Conservation (phyloP, 1,140 invertebrate genomes). For the Centruroides sculpturatus region DNA sequence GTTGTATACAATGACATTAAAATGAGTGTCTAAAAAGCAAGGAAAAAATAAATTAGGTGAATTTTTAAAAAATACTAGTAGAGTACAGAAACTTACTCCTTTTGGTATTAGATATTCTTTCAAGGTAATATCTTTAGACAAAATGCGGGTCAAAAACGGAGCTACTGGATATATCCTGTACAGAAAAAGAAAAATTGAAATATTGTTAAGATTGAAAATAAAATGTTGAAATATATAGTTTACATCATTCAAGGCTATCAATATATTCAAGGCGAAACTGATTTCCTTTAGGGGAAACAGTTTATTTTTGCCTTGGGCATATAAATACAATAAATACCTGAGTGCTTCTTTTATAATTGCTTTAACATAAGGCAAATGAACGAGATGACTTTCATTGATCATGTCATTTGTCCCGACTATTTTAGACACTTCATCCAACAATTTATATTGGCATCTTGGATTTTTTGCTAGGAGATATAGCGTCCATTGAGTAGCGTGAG, state of each 20-base stretch:
- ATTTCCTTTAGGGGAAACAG: too few species aligned
- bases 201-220: too few species aligned
- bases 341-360: slow-evolving; percentile 62
- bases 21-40: slow-evolving; percentile 53
- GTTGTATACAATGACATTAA: slow-evolving; percentile 67
- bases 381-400: slow-evolving; percentile 11
- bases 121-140: slow-evolving; percentile 39
- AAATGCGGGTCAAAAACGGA: slow-evolving; percentile 60
- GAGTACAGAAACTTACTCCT: too few species aligned
- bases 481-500: slow-evolving; percentile 65
- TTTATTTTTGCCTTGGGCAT: too few species aligned
- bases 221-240: too few species aligned
- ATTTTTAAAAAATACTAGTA: too few species aligned
- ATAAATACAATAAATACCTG: slow-evolving; percentile 15
- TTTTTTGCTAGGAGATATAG: slow-evolving; percentile 54
- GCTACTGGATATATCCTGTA: slow-evolving; percentile 58
- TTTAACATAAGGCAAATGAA: slow-evolving; percentile 38
- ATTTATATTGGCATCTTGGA: slow-evolving; percentile 40
- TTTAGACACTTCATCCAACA: slow-evolving; percentile 29
- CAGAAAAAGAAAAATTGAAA: too few species aligned
- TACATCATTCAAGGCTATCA: too few species aligned
- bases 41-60: slow-evolving; percentile 42
- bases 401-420: slow-evolving; percentile 16
- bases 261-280: too few species aligned
- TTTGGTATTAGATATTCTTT: too few species aligned